Conservation (phyloP, 2,113 vertebrate genomes). For the Eptesicus fuscus region DNA sequence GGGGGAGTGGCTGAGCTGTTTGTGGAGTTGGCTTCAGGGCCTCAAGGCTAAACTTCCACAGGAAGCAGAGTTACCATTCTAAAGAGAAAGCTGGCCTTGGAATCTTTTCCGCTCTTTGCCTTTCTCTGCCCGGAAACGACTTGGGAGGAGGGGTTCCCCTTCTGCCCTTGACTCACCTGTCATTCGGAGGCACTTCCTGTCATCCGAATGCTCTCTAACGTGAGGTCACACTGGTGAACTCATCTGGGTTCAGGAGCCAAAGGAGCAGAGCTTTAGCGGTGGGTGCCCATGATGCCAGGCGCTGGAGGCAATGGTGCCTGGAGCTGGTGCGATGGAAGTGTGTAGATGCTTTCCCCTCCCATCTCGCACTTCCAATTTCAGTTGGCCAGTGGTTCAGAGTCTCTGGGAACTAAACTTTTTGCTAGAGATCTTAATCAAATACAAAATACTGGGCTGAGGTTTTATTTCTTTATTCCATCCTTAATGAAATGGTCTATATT, state of each 20-base stretch:
- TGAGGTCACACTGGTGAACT: constrained; percentile 34
- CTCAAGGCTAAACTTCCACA: neutral
- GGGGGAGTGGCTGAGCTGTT: neutral
- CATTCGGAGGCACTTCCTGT: constrained; percentile 37
- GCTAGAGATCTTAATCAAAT: neutral
- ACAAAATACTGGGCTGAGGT: neutral
- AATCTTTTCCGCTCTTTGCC: neutral
- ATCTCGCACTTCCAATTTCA: neutral
- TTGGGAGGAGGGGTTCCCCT: neutral
- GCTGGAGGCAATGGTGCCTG: neutral
- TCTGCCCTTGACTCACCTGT: neutral
- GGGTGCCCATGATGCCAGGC: accelerated
- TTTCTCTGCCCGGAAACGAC: constrained; percentile 50
- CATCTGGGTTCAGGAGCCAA: constrained; percentile 1
- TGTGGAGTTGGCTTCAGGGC: neutral
- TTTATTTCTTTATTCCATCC: neutral
- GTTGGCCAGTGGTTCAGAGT: neutral
- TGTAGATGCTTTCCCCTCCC: neutral
- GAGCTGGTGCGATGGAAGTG: accelerated
- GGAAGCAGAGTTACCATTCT: neutral
- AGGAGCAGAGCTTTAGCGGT: neutral
- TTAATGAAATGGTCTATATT: neutral
- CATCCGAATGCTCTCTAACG: neutral
- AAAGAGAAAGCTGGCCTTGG: neutral
- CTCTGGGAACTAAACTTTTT: neutral